Evolutionary conservation across 1,140 invertebrate genomes (phyloP).

Genomic region (Belonocnema kinseyi): DNA sequence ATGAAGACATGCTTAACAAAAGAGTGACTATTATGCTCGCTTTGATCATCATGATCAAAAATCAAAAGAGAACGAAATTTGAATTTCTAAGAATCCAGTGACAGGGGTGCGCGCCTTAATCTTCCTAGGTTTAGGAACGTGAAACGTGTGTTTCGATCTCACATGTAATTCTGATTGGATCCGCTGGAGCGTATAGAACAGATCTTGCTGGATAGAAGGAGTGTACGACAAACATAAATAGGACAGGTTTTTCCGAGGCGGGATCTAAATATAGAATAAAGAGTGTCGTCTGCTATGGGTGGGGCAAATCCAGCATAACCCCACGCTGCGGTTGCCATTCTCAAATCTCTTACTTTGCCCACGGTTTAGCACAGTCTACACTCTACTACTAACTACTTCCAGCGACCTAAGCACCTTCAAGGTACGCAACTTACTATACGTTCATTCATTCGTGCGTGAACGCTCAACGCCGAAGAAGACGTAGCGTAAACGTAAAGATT

Average conservation of each 20-base stretch:
- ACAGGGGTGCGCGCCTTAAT: constrained; percentile 5
- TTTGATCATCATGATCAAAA: too few relatives aligned
- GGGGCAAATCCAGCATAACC: constrained; percentile 40
- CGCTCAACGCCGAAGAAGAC: constrained; percentile 21
- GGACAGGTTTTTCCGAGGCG: constrained; percentile 69
- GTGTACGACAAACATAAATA: constrained; percentile 66
- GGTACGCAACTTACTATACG: constrained; percentile 22
- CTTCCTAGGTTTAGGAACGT: neutral
- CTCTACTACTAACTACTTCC: neutral
- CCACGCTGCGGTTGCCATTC: constrained; percentile 32
- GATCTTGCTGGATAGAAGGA: constrained; percentile 44
- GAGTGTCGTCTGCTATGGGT: constrained; percentile 47
- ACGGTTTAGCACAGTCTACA: neutral
- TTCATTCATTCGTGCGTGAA: constrained; percentile 52
- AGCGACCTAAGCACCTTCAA: constrained; percentile 33
- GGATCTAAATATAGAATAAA: constrained; percentile 67
- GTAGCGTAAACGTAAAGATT: constrained; percentile 5
- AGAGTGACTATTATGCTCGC: too few relatives aligned
- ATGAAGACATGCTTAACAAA: too few relatives aligned
- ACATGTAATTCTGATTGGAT: constrained; percentile 33
- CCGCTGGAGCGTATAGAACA: constrained; percentile 34
- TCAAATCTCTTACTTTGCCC: neutral
- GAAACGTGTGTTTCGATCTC: neutral
- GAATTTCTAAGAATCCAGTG: neutral
- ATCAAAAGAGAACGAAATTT: neutral